These are phyloP conservation scores for Scaptomyza caliginosa DNA, from an alignment of 2,888 invertebrate species.

Conservation along the genomic window DNA sequence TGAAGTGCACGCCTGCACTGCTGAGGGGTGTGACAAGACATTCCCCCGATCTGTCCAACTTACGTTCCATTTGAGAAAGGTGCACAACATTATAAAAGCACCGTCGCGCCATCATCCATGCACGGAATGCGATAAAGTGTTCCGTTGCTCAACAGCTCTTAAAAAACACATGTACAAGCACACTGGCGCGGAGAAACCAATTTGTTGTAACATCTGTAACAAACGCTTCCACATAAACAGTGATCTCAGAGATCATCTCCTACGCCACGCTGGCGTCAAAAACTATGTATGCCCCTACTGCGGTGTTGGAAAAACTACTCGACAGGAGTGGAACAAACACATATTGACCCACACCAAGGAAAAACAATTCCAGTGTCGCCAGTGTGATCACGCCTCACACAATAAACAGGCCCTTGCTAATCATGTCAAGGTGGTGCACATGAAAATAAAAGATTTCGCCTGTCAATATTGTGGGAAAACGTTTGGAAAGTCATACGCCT, in stretches of 20 bases:
- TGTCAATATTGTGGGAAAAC: conserved; percentile 81
- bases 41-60: conserved; percentile 76
- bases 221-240: conserved; percentile 81
- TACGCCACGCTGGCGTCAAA: conserved; percentile 82
- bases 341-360: conserved; percentile 82
- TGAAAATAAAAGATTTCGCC: conserved; percentile 79
- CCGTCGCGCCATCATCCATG: conserved; percentile 72
- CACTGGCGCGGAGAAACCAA: conserved; percentile 81
- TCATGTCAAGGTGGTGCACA: conserved; percentile 79
- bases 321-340: conserved; percentile 82
- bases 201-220: conserved; percentile 79
- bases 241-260: conserved; percentile 81
- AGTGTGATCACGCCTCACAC: conserved; percentile 78
- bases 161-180: conserved; percentile 82
- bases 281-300: conserved; percentile 83
- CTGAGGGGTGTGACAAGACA: conserved; percentile 75
- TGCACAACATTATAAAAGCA: conserved; percentile 71
- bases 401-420: conserved; percentile 80
- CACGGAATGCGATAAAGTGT: conserved; percentile 80
- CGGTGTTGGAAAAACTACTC: conserved; percentile 81
- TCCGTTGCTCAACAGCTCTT: conserved; percentile 80
- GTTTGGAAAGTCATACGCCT: conserved; percentile 77
- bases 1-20: conserved; percentile 68
- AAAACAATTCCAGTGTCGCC: conserved; percentile 78
- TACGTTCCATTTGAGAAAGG: conserved; percentile 73